A percentile compares a stretch with the other conserved stretches of the same genome.
Conservation (phyloP, 2,113 vertebrate species). For the Phylloscopus trochilus region DNA sequence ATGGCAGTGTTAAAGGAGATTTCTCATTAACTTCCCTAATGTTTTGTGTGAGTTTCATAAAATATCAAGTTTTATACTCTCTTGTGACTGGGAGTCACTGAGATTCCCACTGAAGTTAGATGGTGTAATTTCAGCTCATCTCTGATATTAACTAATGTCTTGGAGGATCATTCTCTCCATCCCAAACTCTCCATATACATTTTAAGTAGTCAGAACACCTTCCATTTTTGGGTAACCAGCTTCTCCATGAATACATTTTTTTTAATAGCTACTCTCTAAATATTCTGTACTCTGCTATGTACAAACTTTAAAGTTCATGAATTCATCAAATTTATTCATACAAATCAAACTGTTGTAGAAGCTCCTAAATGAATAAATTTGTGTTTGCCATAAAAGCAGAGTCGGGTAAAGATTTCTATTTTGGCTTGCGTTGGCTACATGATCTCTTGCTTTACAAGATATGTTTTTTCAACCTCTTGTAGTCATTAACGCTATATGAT, state of each 20-base stretch:
- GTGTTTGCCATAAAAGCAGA: background rate
- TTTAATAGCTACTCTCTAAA: background rate
- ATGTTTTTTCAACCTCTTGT: background rate
- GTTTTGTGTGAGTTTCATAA: background rate
- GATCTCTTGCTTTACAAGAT: background rate
- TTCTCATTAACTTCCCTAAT: background rate
- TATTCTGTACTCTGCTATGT: background rate
- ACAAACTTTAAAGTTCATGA: background rate
- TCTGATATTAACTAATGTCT: background rate
- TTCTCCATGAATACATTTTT: background rate
- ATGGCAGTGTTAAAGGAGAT: background rate
- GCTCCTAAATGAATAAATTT: background rate
- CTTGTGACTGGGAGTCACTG: background rate
- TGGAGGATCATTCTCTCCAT: background rate
- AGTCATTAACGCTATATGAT: background rate
- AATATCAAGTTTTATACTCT: background rate
- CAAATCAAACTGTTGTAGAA: background rate
- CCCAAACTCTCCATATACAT: background rate
- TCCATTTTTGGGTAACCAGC: background rate
- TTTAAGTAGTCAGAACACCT: background rate
- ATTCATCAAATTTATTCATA: background rate
- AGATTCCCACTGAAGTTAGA: background rate
- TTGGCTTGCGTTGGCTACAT: background rate
- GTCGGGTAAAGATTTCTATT: background rate
- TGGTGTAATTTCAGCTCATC: background rate